Base-by-base conservation (phyloP, 2,113 vertebrate species). In the Oreocharis arfaki region DNA sequence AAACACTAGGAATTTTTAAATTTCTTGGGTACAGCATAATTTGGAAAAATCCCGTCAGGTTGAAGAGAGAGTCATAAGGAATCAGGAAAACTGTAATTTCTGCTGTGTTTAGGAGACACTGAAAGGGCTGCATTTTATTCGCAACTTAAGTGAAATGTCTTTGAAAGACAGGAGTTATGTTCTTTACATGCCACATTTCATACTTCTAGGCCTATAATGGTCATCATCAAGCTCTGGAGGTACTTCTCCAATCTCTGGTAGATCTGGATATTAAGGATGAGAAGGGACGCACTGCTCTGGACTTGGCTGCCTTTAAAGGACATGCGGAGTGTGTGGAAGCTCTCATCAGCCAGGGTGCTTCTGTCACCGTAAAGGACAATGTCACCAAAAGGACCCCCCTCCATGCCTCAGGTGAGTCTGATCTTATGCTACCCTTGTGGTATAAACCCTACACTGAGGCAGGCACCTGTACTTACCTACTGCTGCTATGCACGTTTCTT, bases 231-330 rank as follows among this genome's bases (percentile, higher is more conserved):
- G 99, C 99, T 28, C 92, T 99, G 97, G 99, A 99, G 95, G 98
- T 99, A 9, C 98, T 99, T 68, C 97, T 99, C 64, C 99, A 99
- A 26, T 99, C 98, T 0, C 97, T 98, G 84, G 96, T 98, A 26
- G 99, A 99, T 80, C 98, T 99, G 97, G 99, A 99, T 88, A 98
- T 99, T 84, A 98, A 97, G 89, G 99, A 99, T 9, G 98, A 99
- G 90, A 98, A 98, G 22, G 99, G 99, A 39, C 98, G 99, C 91
- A 99, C 99, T 1, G 98, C 99, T 12, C 96, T 99, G 97, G 98
- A 99, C 27, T 96, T 99, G 83, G 99, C 99, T 14, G 98, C 99
- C 0, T 99, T 99, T 26, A 97, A 98, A 87, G 99, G 99, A 32
- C 99, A 99, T 44, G 88, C 97, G 0, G 99, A 99, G 91, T 99